Percentiles rank a stretch among this genome's conserved stretches.
Evolutionary conservation across 2,888 invertebrate species (phyloP).

Genomic region (Cryptus viduatorius): DNA sequence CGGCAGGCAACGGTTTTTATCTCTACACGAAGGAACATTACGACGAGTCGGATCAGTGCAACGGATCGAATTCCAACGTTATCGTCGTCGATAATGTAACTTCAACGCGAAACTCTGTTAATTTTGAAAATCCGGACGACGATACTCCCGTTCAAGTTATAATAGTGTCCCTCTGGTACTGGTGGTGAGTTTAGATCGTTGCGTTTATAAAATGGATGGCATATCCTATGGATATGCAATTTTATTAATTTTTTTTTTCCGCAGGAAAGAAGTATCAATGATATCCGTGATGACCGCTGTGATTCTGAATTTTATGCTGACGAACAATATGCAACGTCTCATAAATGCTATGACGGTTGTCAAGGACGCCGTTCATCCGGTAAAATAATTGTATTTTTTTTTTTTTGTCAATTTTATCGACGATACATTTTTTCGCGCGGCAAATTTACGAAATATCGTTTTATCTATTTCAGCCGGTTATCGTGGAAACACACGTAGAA

Average conservation of each 20-base stretch:
- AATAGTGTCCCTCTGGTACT: slow-evolving; percentile 91
- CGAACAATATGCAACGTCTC: slow-evolving; percentile 82
- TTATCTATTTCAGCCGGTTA: slow-evolving; percentile 77
- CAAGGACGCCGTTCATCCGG: slow-evolving; percentile 78
- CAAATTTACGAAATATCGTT: background rate
- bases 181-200: slow-evolving; percentile 87
- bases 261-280: slow-evolving; percentile 91
- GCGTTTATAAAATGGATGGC: background rate
- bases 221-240: background rate
- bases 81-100: slow-evolving; percentile 66
- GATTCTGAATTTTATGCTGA: slow-evolving; percentile 89
- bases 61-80: slow-evolving; percentile 70
- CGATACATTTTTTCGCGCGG: background rate
- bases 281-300: slow-evolving; percentile 91
- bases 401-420: background rate
- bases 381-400: slow-evolving; percentile 63
- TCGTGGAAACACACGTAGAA: slow-evolving; percentile 77
- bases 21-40: slow-evolving; percentile 88
- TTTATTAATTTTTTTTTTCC: background rate
- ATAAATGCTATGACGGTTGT: slow-evolving; percentile 75
- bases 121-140: slow-evolving; percentile 83
- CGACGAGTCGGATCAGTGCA: slow-evolving; percentile 85
- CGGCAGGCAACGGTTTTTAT: slow-evolving; percentile 91
- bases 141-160: slow-evolving; percentile 90
- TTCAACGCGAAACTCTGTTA: slow-evolving; percentile 78